A percentile compares a stretch with the other conserved stretches of the same genome.
These are phyloP conservation scores for Thymallus thymallus DNA, from an alignment of 2,113 vertebrate genomes.

Conservation along the genomic window DNA sequence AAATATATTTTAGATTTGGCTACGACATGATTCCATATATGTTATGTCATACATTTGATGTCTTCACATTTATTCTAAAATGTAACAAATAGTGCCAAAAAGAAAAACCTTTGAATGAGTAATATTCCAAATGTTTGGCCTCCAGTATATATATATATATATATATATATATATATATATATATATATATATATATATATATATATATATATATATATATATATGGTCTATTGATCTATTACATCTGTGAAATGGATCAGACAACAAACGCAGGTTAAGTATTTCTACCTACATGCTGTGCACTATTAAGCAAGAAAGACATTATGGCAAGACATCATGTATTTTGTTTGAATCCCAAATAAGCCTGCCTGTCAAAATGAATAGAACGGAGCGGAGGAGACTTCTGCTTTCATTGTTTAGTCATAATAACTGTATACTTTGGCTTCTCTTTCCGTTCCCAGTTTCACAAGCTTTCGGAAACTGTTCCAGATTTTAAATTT, in stretches of 20 bases:
- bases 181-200: no score
- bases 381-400: slow-evolving; percentile 51
- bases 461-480: slow-evolving; percentile 54
- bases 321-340: slow-evolving; percentile 58
- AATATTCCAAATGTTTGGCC: no score
- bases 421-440: slow-evolving; percentile 72
- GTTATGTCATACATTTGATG: no score
- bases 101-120: no score
- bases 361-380: slow-evolving; percentile 60
- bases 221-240: background rate
- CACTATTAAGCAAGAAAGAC: slow-evolving; percentile 33
- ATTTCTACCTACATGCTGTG: slow-evolving; percentile 21
- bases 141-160: no score
- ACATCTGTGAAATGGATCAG: slow-evolving; percentile 19
- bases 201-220: no score
- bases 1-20: no score
- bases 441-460: slow-evolving; percentile 49
- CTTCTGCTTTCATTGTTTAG: slow-evolving; percentile 66
- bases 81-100: no score
- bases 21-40: no score
- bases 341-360: slow-evolving; percentile 47
- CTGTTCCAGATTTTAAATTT: slow-evolving; percentile 58
- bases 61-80: no score
- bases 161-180: no score
- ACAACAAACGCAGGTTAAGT: slow-evolving; percentile 4